Evolutionary conservation across 2,113 vertebrate genomes (phyloP).

Genomic region (Chunga burmeisteri): DNA sequence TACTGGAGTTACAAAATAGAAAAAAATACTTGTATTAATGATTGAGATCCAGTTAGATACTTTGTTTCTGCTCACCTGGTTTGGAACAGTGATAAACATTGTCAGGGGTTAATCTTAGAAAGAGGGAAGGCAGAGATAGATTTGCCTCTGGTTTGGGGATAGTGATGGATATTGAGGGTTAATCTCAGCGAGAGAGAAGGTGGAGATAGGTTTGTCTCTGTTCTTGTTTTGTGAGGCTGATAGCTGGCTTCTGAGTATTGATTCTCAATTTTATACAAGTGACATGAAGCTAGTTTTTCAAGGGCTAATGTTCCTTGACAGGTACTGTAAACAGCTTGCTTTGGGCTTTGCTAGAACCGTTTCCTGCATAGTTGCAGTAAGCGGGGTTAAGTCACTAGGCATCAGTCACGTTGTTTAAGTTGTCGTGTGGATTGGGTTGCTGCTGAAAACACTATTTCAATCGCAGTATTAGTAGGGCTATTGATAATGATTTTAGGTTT

Average conservation of each 20-base stretch:
- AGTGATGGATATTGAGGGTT: neutral
- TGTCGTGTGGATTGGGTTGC: neutral
- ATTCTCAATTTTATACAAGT: neutral
- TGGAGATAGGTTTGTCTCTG: neutral
- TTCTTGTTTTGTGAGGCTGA: neutral
- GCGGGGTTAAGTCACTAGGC: neutral
- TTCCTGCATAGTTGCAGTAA: neutral
- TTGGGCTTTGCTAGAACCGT: neutral
- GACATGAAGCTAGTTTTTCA: neutral
- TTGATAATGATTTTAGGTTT: neutral
- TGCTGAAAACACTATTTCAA: neutral
- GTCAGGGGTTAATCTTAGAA: neutral
- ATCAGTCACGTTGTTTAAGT: neutral
- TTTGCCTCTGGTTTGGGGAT: neutral
- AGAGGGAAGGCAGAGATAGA: neutral
- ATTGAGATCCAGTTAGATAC: neutral
- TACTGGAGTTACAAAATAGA: neutral
- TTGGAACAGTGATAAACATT: neutral
- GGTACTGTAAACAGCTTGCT: neutral
- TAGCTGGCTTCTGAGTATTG: neutral
- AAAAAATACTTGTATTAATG: neutral
- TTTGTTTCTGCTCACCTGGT: neutral
- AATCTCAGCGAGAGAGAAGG: neutral
- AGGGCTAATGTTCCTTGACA: neutral
- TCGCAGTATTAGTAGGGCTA: neutral